Conservation (phyloP, 2,113 vertebrate genomes). For the Etheostoma cragini region DNA sequence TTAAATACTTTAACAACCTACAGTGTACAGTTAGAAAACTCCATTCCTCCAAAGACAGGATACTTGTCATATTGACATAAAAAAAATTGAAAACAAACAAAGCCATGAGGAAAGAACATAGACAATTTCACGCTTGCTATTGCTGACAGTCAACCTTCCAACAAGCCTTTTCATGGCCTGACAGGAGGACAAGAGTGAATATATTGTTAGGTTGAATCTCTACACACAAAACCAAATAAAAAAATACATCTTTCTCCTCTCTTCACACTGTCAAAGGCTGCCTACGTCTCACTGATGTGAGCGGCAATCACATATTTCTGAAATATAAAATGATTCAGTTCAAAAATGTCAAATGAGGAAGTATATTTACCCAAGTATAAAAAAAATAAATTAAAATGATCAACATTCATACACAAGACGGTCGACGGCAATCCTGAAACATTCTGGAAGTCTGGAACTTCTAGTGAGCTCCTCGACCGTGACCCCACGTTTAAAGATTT, state of each 20-base stretch:
- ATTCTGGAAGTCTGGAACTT: conserved; percentile 24
- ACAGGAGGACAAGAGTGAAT: conserved; percentile 14
- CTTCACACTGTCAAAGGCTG: conserved; percentile 38
- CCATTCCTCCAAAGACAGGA: conserved; percentile 67
- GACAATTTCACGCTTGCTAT: conserved; percentile 29
- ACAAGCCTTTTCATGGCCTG: neutral
- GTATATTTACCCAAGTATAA: conserved; percentile 78
- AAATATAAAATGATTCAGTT: conserved; percentile 69
- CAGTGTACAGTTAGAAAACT: conserved; percentile 84
- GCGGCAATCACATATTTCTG: conserved; percentile 29
- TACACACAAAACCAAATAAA: conserved; percentile 55
- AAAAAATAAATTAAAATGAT: conserved; percentile 87
- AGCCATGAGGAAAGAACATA: conserved; percentile 29
- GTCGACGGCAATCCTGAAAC: conserved; percentile 40
- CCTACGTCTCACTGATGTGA: conserved; percentile 38
- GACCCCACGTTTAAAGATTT: neutral
- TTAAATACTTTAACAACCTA: conserved; percentile 83
- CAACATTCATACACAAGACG: conserved; percentile 70
- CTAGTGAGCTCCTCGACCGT: neutral
- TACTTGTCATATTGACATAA: conserved; percentile 70
- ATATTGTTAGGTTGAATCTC: conserved; percentile 42
- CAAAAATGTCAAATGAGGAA: conserved; percentile 66
- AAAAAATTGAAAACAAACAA: conserved; percentile 37
- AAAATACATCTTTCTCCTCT: conserved; percentile 40
- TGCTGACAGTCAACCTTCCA: conserved; percentile 7